Base-by-base conservation (phyloP, 2,113 vertebrate genomes). In the Dryoscopus gambensis region DNA sequence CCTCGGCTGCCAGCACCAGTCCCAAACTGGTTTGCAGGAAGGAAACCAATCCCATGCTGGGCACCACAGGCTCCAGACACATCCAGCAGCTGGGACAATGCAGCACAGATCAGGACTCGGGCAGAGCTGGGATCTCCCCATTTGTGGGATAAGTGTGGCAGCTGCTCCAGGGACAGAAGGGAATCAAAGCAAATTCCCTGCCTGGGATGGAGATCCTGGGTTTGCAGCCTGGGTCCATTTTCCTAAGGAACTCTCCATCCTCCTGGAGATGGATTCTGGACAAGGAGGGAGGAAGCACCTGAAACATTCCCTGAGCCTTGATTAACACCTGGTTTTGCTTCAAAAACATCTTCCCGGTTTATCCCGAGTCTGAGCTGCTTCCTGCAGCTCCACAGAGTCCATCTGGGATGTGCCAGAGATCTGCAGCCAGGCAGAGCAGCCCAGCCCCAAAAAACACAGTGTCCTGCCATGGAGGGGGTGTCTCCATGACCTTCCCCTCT, bases 351-450 rank as follows among this genome's bases (percentile, higher is more conserved):
- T 10, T 30, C 39, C 35, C 31, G 63, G 15, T 55, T 92, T 33
- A 30, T 47, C 47, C 52, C 0, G 20, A 56, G 33, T 3, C 74
- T 17, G 52, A 69, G 57, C 83, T 4, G 84, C 67, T 94, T 53
- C 57, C 62, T 30, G 37, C 79, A 76, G 86, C 23, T 35, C 33
- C 83, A 74, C 75, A 22, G 83, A 80, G 19, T 55, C 80, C 86
- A 28, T 3, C 73, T 2, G n/a, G 18, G 60, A 20, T 23, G 69
- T 90, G 91, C 96, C 94, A 95, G 77, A 47, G 84, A 59, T 89
- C 44, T 92, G 83, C 80, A 89, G 91, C 95, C 94, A 95, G 94
- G 84, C 95, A 95, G 82, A 95, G 93, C 95, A 96, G 94, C 83
- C 68, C 84, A 63, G 60, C 53, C 95, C 86, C 76, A 53, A 42